Evolutionary conservation across 2,113 vertebrate species (phyloP), one percentile per base, ranked within the genome.

Genomic region (Albula goreensis): DNA sequence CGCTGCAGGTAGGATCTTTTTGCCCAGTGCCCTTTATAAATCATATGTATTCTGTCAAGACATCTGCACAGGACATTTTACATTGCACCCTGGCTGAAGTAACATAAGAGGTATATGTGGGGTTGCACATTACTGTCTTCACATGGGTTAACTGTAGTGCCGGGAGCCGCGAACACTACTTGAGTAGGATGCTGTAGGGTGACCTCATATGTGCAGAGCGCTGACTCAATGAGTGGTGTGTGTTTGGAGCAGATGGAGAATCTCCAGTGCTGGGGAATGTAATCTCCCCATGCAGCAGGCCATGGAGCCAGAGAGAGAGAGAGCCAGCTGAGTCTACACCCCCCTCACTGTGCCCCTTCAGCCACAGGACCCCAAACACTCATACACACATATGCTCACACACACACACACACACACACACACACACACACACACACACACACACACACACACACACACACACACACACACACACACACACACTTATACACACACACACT

Each of bases 181-280:
- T 79, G 78, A 56, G 78, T 81, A 41, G 31, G 31, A 78, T 77
- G 63, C 11, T 41, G 85, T n/a, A 74, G 57, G 25, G 56, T 63
- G 66, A 48, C 50, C 85, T 86, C 60, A 86, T 86, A 17, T 66
- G 57, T 57, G 22, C n/a, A 25, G 57, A 81, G 25, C 15, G 6
- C 57, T 86, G 77, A 50, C 53, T 31, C 77, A 66, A 13, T 19
- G 56, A 78, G 63, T 80, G 15, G 60, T 50, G 13, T 50, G 50
- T 49, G 50, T 70, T 81, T n/a, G 31, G 80, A 86, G 49, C 85
- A 81, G 85, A 82, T 82, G 80, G 80, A 25, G 25, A 82, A 51
- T 9, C 41, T 82, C 56, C 50, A 6, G 50, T 81, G 70, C 66
- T 53, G 25, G 25, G 63, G 80, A 8, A 51, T 53, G 17, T 48